These are phyloP conservation scores for Steinernema scapterisci DNA, from an alignment of 2,888 invertebrate species.

Conservation along the genomic window DNA sequence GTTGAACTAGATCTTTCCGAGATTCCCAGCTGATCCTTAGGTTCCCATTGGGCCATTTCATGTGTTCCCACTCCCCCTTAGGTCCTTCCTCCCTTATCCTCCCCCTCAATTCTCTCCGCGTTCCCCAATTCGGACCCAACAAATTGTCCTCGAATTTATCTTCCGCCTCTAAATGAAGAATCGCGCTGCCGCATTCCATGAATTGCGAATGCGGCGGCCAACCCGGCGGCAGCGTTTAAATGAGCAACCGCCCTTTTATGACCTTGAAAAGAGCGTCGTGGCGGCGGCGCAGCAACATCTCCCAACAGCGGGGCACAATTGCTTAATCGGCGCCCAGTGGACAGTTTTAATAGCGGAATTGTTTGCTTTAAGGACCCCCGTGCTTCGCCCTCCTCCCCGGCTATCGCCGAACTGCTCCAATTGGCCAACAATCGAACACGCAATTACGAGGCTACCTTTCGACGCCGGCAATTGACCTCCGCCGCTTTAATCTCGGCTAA, in stretches of 20 bases:
- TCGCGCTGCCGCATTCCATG: constrained; percentile 9
- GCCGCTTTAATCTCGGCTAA: constrained; percentile 31
- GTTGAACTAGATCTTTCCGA: too few relatives aligned
- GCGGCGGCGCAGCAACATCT: neutral
- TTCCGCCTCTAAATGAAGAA: neutral
- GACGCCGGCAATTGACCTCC: constrained; percentile 21
- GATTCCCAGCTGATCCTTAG: too few relatives aligned
- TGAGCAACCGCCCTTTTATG: constrained; percentile 23
- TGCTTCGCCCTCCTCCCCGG: neutral
- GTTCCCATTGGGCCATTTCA: too few relatives aligned
- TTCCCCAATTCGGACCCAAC: too few relatives aligned
- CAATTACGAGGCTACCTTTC: constrained; percentile 19
- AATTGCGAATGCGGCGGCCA: constrained; percentile 15
- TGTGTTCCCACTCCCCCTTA: too few relatives aligned
- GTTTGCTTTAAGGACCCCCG: neutral
- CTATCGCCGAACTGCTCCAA: neutral
- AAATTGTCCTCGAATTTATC: constrained; percentile 1
- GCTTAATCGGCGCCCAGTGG: constrained; percentile 7
- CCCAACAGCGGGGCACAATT: neutral
- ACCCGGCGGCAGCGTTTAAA: constrained; percentile 19
- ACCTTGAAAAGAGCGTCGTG: constrained; percentile 6
- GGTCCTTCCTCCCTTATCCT: too few relatives aligned
- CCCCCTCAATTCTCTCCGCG: too few relatives aligned
- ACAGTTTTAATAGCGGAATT: constrained; percentile 3
- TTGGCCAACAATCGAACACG: neutral